Conservation (phyloP, 2,888 invertebrate genomes). For the Eulithis prunata region DNA sequence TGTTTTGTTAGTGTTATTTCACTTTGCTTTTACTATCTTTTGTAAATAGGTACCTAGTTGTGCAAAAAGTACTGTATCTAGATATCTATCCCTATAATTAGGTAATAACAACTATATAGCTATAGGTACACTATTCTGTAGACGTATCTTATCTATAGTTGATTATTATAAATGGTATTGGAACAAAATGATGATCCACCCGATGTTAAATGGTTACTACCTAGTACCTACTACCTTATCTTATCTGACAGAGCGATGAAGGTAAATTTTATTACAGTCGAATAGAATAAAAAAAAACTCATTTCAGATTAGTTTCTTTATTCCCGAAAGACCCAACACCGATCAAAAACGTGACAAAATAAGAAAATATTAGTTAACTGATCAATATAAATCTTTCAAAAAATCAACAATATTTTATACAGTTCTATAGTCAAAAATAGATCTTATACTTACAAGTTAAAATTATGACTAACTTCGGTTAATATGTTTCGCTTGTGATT, state of each 20-base stretch:
- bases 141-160: no score
- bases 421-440: slow-evolving; percentile 22
- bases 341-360: slow-evolving; percentile 26
- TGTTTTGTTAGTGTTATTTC: slow-evolving; percentile 48
- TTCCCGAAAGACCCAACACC: slow-evolving; percentile 65
- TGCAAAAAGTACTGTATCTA: neutral
- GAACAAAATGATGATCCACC: no score
- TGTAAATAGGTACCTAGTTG: slow-evolving; percentile 20
- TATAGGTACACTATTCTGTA: no score
- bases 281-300: neutral
- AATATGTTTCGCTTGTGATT: neutral
- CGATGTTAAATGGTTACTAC: no score
- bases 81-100: neutral
- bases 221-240: no score
- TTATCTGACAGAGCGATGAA: no score
- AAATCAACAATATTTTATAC: slow-evolving; percentile 41
- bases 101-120: no score
- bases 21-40: slow-evolving; percentile 64
- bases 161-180: no score
- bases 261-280: no score
- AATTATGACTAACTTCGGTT: slow-evolving; percentile 14
- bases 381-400: slow-evolving; percentile 47
- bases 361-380: slow-evolving; percentile 33
- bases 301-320: slow-evolving; percentile 45
- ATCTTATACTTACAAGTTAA: slow-evolving; percentile 18